These are phyloP conservation scores for Botrylloides violaceus DNA, from an alignment of 23 tunicate genomes.

Conservation along the genomic window DNA sequence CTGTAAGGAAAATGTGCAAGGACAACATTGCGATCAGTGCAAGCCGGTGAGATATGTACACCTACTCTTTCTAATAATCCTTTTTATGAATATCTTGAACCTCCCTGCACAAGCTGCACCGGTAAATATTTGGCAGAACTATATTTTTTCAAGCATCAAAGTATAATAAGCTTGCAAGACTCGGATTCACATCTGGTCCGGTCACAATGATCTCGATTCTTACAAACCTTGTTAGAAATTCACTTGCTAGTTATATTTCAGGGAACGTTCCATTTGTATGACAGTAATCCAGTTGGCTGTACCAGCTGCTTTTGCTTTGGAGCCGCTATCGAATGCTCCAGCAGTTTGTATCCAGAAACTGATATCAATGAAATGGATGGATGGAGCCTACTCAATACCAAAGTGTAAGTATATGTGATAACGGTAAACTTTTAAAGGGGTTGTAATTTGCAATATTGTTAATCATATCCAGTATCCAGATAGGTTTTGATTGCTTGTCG, in stretches of 20 bases:
- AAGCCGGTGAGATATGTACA: constrained; percentile 59
- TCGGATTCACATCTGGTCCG: too few species aligned
- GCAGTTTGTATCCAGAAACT: constrained; percentile 59
- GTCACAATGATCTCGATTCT: too few species aligned
- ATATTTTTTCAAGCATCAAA: too few species aligned
- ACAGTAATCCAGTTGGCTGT: constrained; percentile 70
- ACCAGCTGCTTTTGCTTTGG: constrained; percentile 85
- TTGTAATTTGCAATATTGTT: too few species aligned
- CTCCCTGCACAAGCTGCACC: too few species aligned
- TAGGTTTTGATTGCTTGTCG: too few species aligned
- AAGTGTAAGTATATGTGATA: constrained; percentile 2
- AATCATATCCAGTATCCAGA: too few species aligned
- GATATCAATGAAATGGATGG: constrained; percentile 64
- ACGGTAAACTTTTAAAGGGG: background rate
- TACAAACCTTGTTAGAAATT: background rate
- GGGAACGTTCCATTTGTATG: constrained; percentile 60
- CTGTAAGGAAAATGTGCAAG: constrained; percentile 94
- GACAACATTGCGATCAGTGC: constrained; percentile 83
- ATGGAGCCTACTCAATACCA: constrained; percentile 50
- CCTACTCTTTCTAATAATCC: too few species aligned
- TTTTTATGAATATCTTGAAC: too few species aligned
- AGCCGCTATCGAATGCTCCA: constrained; percentile 36
- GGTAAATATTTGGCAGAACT: too few species aligned
- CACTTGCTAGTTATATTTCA: background rate
- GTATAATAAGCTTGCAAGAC: too few species aligned